Base-by-base conservation (phyloP, 2,113 vertebrate species). In the Trichomycterus rosablanca region DNA sequence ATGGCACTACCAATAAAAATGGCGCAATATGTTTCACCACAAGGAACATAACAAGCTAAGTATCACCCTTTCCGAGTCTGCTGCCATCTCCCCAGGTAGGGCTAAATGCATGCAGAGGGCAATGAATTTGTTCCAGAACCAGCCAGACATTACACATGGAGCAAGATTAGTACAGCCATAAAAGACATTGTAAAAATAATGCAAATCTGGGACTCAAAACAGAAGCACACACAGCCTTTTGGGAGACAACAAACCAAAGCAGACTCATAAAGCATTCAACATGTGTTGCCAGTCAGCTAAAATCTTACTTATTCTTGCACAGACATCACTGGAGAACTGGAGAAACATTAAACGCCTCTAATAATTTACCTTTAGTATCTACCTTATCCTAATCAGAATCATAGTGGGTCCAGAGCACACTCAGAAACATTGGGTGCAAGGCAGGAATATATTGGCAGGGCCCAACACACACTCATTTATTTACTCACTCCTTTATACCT, bases 81-180 rank as follows among this genome's bases (percentile, higher is more conserved):
- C 61, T 59, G 68, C 46, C 32, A 32, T 63, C 63, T 65, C 68
- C 63, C 64, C 76, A 81, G 77, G 76, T 81, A 76, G 58, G 55
- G 65, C 22, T 28, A 28, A 23, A 24, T 34, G 34, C 39, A 57
- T 14, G 42, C 10, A 34, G 30, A 22, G 10, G 46, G 22, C 61
- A 50, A 20, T 42, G 9, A 34, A 26, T 16, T 1, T 5, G 6
- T 55, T 46, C 16, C 48, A 48, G 23, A 8, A 49, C 18, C 53
- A 19, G 14, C 12, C 35, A 30, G 14, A 52, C 62, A 48, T 58
- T 22, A 57, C 37, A 52, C 9, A 43, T 35, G 23, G 28, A 30
- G 19, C 12, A 32, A 56, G 11, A 54, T 32, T 35, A 59, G 14
- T 11, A 34, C 40, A 51, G 22, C 11, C 26, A 64, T 57, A 54